Base-by-base conservation (phyloP, 1,140 invertebrate species). In the Teleopsis dalmanni region DNA sequence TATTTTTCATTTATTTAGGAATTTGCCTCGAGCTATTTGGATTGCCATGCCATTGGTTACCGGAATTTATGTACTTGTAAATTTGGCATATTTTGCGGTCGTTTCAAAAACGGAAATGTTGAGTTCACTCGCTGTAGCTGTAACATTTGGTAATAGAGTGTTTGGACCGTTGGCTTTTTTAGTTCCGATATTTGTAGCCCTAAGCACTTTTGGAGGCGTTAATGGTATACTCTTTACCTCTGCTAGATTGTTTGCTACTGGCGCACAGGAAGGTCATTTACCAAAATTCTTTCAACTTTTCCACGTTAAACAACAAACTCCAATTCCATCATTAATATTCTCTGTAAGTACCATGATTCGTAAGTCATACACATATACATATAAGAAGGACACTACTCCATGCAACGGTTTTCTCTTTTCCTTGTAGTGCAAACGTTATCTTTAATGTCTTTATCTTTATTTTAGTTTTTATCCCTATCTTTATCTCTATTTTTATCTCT, bases 151-250 rank as follows among this genome's bases (percentile, higher is more conserved):
- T 3, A 77, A 85, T 51, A 80, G 81, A 41, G 75, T 91, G 44
- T 91, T 90, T 62, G 84, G 86, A 4, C 62, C 73, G 0, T 73
- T 90, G 59, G 81, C 81, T 48, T 92, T 88, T 81, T 72, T 84
- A 47, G 91, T 95, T 56, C 89, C 91, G 2, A 77, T 94, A 18
- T 92, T 92, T 69, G 91, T 95, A 11, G 88, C 91, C 0, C 72
- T 95, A 27, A 84, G 82, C 11, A 83, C 81, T 0, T 85, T 87
- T 60, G 91, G 91, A 16, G 89, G 89, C 13, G 89, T 94, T 0
- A 95, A 95, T 67, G 91, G 92, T 13, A 88, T 93, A 29, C 74
- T 95, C 33, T 93, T 95, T 72, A 94, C 91, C 2, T 89, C 90
- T 3, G 86, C 88, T 2, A 76, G 83, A 57, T 76, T 84, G 5